Evolutionary conservation across 2,888 invertebrate genomes (phyloP), one percentile per base, ranked within the genome.

Genomic region (Trachelus stipa): DNA sequence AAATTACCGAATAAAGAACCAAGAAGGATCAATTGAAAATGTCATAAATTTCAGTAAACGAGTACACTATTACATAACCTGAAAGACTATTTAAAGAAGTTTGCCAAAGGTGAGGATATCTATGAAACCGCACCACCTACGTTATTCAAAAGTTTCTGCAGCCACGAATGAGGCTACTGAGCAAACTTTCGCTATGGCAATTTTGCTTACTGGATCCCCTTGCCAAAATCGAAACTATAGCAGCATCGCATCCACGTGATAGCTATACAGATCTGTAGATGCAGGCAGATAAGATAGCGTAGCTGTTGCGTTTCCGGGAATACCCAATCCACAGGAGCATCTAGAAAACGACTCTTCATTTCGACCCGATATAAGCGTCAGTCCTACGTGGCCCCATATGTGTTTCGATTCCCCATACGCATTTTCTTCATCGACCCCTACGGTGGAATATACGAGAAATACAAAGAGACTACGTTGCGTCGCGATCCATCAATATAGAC

Each of bases 261-360:
- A 23, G 9, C 23, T 23, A 2, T 40, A 15, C 23, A 56, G 56
- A 56, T 56, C 56, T 9, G 1, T 56, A 56, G 56, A 56, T 56
- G 23, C 56, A 9, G 9, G 9, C 56, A 23, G 56, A 56, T 15
- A 23, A 56, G 9, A 56, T 56, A 56, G 56, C 56, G 15, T 15
- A 23, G 56, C 56, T 56, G 56, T 23, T 73, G 73, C 76, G 80
- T 77, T 81, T 77, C 77, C 81, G 77, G 79, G 79, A 81, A 81
- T 82, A 83, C 79, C 77, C 80, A 75, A 78, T 79, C 56, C 80
- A 78, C 79, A 78, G 79, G 77, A 82, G 81, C 79, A 81, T 83
- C 82, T 80, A 79, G 80, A 79, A 85, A 85, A 82, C 81, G 85
- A 85, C 83, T 84, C 81, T 56, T 56, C 79, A 83, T 81, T 83